Percentiles rank a stretch among this genome's conserved stretches.
Evolutionary conservation across 1,140 invertebrate species (phyloP).

Genomic region (Harpegnathos saltator): DNA sequence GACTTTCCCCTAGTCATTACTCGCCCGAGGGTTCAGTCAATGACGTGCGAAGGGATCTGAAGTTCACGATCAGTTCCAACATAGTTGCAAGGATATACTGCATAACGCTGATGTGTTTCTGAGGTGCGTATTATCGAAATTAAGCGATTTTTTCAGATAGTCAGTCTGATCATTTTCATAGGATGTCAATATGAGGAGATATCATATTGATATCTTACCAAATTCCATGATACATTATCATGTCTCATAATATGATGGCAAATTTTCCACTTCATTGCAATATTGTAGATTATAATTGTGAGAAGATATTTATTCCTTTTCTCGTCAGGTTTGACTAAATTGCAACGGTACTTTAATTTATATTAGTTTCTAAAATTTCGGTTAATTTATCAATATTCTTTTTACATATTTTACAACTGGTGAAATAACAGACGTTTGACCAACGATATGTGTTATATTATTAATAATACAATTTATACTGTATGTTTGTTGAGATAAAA

Average conservation of each 20-base stretch:
- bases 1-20: slow-evolving; percentile 10
- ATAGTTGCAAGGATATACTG: neutral
- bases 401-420: neutral
- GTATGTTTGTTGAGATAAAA: slow-evolving; percentile 16
- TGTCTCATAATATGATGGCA: neutral
- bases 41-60: neutral
- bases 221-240: no score
- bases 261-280: slow-evolving; percentile 1
- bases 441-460: slow-evolving; percentile 11
- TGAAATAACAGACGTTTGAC: neutral
- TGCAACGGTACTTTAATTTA: neutral
- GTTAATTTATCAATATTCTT: no score
- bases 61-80: slow-evolving; percentile 15
- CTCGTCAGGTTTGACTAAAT: neutral
- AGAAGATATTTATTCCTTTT: neutral
- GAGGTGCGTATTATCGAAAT: neutral
- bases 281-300: neutral
- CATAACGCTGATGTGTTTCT: neutral
- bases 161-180: no score
- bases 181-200: no score
- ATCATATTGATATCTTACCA: no score
- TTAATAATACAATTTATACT: slow-evolving; percentile 21
- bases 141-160: neutral
- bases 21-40: neutral
- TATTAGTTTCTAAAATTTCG: neutral